Conservation (phyloP, 2,113 vertebrate species). For the Osmerus mordax region DNA sequence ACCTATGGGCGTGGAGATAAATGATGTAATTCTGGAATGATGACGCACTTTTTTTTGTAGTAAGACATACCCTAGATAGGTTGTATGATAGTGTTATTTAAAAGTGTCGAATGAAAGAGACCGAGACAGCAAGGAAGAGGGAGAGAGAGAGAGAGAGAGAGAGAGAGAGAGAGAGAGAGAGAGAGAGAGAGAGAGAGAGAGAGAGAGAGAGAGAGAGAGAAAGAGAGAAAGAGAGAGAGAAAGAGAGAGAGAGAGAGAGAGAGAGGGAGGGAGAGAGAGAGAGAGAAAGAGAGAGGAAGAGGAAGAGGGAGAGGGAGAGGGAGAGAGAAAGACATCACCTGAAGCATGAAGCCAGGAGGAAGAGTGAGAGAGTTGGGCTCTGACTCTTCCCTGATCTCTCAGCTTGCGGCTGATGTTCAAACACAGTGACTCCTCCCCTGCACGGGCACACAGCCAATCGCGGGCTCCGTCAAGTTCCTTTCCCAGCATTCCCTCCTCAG, state of each 20-base stretch:
- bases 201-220: neutral
- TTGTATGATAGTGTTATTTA: neutral
- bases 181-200: neutral
- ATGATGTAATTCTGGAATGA: neutral
- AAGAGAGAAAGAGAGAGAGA: neutral
- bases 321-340: conserved; percentile 63
- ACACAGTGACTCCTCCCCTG: conserved; percentile 60
- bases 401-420: conserved; percentile 58
- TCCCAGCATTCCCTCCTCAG: conserved; percentile 35
- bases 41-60: neutral
- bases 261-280: conserved; percentile 36
- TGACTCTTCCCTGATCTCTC: conserved; percentile 43
- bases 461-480: conserved; percentile 17
- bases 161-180: neutral
- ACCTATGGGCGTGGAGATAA: conserved; percentile 57
- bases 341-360: conserved; percentile 55
- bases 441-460: conserved; percentile 57
- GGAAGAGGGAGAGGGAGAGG: neutral
- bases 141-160: neutral
- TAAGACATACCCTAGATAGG: neutral
- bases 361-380: conserved; percentile 65
- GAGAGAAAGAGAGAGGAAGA: conserved; percentile 58
- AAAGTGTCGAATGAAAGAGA: neutral
- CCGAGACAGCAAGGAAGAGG: neutral
- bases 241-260: neutral